A percentile compares a stretch with the other conserved stretches of the same genome.
Evolutionary conservation across 2,113 vertebrate genomes (phyloP).

Genomic region (Lampris incognitus): DNA sequence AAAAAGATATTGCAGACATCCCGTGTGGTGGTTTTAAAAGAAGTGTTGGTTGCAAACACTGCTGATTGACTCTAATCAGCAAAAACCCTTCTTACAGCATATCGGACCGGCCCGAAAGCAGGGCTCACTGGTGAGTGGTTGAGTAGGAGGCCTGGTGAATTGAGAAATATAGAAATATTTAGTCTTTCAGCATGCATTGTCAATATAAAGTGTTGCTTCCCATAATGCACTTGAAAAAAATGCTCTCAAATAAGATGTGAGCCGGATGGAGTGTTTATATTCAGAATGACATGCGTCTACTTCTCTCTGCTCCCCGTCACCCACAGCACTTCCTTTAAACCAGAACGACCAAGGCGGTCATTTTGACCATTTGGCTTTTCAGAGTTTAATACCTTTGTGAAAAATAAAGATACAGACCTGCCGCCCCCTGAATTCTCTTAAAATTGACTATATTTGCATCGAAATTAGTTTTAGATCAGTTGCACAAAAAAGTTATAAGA

Average conservation of each 20-base stretch:
- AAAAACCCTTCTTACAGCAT: conserved; percentile 43
- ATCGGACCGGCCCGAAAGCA: conserved; percentile 55
- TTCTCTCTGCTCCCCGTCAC: background rate
- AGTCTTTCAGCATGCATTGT: conserved; percentile 24
- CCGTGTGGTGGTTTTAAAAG: conserved; percentile 61
- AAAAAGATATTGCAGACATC: conserved; percentile 56
- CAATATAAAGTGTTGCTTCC: background rate
- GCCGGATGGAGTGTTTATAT: no score
- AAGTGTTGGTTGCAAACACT: conserved; percentile 59
- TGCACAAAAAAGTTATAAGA: no score
- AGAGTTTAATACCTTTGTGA: no score
- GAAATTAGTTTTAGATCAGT: no score
- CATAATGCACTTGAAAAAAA: no score
- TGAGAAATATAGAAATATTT: conserved; percentile 70
- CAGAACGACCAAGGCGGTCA: background rate
- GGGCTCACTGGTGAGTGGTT: conserved; percentile 69
- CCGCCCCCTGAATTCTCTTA: no score
- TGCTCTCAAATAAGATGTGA: no score
- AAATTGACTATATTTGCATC: no score
- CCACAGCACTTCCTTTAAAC: background rate
- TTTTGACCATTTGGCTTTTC: no score
- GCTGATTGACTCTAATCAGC: conserved; percentile 84
- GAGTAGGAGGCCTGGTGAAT: conserved; percentile 60
- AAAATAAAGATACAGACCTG: no score
- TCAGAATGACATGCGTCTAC: no score